These are phyloP conservation scores for Odontophorus gujanensis DNA, from an alignment of 2,113 vertebrate genomes.

Conservation along the genomic window DNA sequence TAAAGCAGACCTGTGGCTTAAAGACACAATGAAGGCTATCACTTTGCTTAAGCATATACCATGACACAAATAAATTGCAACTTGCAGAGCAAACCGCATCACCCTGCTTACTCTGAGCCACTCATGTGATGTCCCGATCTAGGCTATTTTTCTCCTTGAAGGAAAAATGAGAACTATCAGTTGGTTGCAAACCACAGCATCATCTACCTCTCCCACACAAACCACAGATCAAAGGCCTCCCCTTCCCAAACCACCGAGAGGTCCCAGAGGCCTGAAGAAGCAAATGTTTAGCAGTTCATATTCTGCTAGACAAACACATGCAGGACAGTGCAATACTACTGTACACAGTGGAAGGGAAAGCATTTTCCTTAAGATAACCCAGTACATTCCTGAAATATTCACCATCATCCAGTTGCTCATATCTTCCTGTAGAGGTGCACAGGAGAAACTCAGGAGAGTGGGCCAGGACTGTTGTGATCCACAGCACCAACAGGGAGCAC, in stretches of 20 bases:
- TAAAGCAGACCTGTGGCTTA: not conserved
- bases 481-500: rapidly evolving
- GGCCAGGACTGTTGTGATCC: not conserved
- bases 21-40: not conserved
- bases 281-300: not conserved
- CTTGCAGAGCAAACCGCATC: not conserved
- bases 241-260: slow-evolving; percentile 39
- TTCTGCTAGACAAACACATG: not conserved
- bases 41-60: not conserved
- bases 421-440: not conserved
- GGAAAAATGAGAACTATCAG: not conserved
- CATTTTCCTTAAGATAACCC: not conserved
- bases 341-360: not conserved
- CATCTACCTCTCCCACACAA: slow-evolving; percentile 36
- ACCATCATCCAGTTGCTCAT: not conserved
- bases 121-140: not conserved
- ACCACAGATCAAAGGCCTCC: slow-evolving; percentile 60
- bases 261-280: not conserved
- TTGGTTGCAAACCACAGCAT: slow-evolving; percentile 57
- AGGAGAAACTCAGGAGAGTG: not conserved
- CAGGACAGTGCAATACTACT: not conserved
- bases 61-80: not conserved
- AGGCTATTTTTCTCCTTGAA: not conserved
- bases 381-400: not conserved
- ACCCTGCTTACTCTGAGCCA: not conserved